These are phyloP conservation scores for Sebastes matsubarae DNA, from an alignment of 2,797 vertebrate species.

Conservation along the genomic window DNA sequence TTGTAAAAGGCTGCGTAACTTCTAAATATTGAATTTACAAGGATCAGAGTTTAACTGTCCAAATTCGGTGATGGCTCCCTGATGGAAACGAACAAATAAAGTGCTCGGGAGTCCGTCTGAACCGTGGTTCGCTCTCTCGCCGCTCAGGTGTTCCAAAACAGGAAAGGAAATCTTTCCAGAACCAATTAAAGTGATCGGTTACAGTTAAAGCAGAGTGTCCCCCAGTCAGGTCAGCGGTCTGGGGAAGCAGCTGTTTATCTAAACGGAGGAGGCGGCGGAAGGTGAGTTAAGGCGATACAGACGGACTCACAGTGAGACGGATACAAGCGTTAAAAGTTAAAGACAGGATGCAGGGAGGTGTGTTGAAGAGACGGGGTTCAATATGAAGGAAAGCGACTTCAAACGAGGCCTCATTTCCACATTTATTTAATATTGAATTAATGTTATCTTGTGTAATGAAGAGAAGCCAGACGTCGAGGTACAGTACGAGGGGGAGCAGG, in stretches of 20 bases:
- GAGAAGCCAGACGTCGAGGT: slow-evolving; percentile 53
- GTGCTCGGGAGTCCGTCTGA: slow-evolving; percentile 5
- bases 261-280: not conserved
- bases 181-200: slow-evolving; percentile 54
- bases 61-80: slow-evolving; percentile 9
- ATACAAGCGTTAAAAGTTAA: not conserved
- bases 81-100: slow-evolving; percentile 40
- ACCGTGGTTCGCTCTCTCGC: not conserved
- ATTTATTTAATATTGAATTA: slow-evolving; percentile 61
- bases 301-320: not conserved
- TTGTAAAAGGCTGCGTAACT: slow-evolving; percentile 28
- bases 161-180: slow-evolving; percentile 42
- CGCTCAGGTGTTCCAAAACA: slow-evolving; percentile 44
- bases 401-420: slow-evolving; percentile 32
- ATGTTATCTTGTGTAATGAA: slow-evolving; percentile 66
- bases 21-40: slow-evolving; percentile 43
- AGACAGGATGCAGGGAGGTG: not conserved
- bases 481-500: slow-evolving; percentile 25
- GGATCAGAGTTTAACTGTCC: slow-evolving; percentile 41
- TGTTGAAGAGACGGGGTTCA: not conserved
- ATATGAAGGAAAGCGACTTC: slow-evolving; percentile 18
- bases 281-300: slow-evolving; percentile 6
- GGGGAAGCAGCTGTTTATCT: slow-evolving; percentile 36
- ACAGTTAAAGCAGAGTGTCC: slow-evolving; percentile 36
- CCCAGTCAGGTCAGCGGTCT: slow-evolving; percentile 20